Percentiles rank a stretch among this genome's conserved stretches.
These are phyloP conservation scores for Drosophila kikkawai DNA, from an alignment of 1,140 invertebrate species.

Conservation along the genomic window DNA sequence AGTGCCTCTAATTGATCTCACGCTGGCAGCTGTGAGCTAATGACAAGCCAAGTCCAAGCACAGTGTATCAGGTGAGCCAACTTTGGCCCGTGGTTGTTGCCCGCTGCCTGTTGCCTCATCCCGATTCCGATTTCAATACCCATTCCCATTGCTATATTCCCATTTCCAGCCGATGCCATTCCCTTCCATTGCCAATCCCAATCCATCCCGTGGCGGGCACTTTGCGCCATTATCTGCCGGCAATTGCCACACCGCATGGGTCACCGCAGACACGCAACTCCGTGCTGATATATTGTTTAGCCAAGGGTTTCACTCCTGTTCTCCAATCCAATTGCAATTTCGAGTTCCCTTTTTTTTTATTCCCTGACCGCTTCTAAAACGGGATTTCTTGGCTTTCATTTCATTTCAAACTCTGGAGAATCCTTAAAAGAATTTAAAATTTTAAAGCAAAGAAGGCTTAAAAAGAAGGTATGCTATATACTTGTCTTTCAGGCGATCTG, in stretches of 20 bases:
- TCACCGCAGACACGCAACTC: conserved; percentile 58
- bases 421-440: background rate
- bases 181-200: conserved; percentile 11
- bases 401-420: too few relatives aligned
- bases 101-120: conserved; percentile 5
- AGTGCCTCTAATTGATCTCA: conserved; percentile 72
- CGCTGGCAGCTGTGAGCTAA: conserved; percentile 78
- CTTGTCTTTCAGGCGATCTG: background rate
- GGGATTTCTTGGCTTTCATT: too few relatives aligned
- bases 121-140: background rate
- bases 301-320: conserved; percentile 49
- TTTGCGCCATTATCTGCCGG: conserved; percentile 75
- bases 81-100: conserved; percentile 31
- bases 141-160: background rate
- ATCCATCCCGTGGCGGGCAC: conserved; percentile 54
- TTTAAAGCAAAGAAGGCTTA: background rate
- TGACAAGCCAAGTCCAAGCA: conserved; percentile 75
- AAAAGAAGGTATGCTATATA: background rate
- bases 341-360: background rate
- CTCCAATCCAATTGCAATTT: conserved; percentile 1
- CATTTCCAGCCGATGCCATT: background rate
- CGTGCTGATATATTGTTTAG: conserved; percentile 78
- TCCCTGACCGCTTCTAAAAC: too few relatives aligned
- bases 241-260: conserved; percentile 76
- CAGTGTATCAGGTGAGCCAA: conserved; percentile 51